Conservation (phyloP, 2,113 vertebrate genomes). For the Tragelaphus strepsiceros region DNA sequence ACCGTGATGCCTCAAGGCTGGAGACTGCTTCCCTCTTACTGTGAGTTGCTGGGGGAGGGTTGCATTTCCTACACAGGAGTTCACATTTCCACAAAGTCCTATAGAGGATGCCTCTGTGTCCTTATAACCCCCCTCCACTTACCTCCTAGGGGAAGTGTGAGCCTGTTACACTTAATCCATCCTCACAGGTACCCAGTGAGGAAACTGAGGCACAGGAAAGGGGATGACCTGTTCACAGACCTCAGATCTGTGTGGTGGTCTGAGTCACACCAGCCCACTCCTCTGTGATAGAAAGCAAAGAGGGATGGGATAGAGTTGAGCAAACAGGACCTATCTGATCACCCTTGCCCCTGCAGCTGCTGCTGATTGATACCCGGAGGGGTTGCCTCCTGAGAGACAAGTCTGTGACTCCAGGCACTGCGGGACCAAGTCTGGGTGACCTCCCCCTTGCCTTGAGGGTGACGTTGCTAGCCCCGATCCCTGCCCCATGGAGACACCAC, state of each 20-base stretch:
- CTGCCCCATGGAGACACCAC: not conserved
- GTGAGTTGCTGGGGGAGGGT: slow-evolving; percentile 21
- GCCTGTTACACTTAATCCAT: not conserved
- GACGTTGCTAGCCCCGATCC: not conserved
- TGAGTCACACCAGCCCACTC: not conserved
- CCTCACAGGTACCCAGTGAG: not conserved
- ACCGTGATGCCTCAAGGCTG: slow-evolving; percentile 79
- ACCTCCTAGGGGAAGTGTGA: not conserved
- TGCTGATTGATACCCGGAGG: no score
- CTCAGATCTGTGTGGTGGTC: not conserved
- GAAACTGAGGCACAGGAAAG: not conserved
- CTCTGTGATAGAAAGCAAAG: not conserved
- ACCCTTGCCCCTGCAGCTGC: fast-evolving
- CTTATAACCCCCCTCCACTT: slow-evolving; percentile 24
- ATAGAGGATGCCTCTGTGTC: slow-evolving; percentile 80
- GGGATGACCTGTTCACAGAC: not conserved
- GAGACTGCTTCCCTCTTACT: slow-evolving; percentile 80
- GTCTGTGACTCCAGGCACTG: not conserved
- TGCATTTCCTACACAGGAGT: slow-evolving; percentile 83
- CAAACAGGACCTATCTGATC: not conserved
- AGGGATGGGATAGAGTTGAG: not conserved
- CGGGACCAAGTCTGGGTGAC: not conserved
- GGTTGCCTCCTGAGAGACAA: not conserved
- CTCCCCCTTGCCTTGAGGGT: not conserved
- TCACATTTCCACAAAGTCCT: slow-evolving; percentile 85